Conservation (phyloP, 2,888 invertebrate species). For the Notodonta ziczac region DNA sequence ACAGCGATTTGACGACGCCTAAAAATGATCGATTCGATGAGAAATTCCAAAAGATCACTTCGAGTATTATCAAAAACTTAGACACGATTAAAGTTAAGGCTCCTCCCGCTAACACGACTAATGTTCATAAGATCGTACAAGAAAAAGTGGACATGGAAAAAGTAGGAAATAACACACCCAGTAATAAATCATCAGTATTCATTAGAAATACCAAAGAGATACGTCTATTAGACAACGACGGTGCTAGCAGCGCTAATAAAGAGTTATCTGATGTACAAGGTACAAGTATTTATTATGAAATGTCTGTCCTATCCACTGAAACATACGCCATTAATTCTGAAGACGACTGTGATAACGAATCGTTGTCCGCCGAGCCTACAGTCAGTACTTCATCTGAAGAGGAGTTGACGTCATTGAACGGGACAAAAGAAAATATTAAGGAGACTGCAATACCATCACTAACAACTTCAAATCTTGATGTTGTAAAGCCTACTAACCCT, state of each 20-base stretch:
- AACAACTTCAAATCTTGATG: neutral
- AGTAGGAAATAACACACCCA: slow-evolving; percentile 74
- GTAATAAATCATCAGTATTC: slow-evolving; percentile 75
- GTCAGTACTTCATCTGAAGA: slow-evolving; percentile 59
- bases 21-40: slow-evolving; percentile 81
- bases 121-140: slow-evolving; percentile 58
- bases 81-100: slow-evolving; percentile 62
- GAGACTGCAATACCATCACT: slow-evolving; percentile 39
- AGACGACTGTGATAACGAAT: slow-evolving; percentile 75
- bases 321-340: slow-evolving; percentile 71
- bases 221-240: slow-evolving; percentile 73
- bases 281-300: slow-evolving; percentile 81
- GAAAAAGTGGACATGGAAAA: slow-evolving; percentile 73
- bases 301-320: slow-evolving; percentile 78
- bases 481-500: neutral
- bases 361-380: slow-evolving; percentile 57
- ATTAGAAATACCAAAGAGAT: slow-evolving; percentile 84
- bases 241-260: slow-evolving; percentile 66
- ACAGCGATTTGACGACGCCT: slow-evolving; percentile 80
- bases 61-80: slow-evolving; percentile 81
- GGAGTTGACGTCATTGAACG: slow-evolving; percentile 53
- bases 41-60: slow-evolving; percentile 78
- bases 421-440: slow-evolving; percentile 48
- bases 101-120: slow-evolving; percentile 57
- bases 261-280: slow-evolving; percentile 77